A percentile compares a stretch with the other conserved stretches of the same genome.
These are phyloP conservation scores for Lacanobia oleracea DNA, from an alignment of 2,888 invertebrate species.

Conservation along the genomic window DNA sequence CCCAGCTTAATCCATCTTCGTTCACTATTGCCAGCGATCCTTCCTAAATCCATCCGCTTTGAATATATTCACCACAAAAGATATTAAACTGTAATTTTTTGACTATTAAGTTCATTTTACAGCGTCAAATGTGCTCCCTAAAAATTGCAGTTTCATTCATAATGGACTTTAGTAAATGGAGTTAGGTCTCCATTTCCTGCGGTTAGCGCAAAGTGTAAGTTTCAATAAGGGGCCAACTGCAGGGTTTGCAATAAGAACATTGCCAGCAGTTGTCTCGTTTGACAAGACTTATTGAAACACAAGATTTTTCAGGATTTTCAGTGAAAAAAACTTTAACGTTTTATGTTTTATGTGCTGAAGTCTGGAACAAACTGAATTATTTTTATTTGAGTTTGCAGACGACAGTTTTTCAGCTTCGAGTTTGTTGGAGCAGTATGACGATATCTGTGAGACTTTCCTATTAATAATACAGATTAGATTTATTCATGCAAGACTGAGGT, in stretches of 20 bases:
- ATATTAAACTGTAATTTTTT: slow-evolving; percentile 41
- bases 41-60: slow-evolving; percentile 48
- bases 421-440: slow-evolving; percentile 2
- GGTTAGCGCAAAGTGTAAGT: slow-evolving; percentile 24
- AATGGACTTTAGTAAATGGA: slow-evolving; percentile 40
- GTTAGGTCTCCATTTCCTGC: slow-evolving; percentile 44
- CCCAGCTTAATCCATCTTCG: slow-evolving; percentile 58
- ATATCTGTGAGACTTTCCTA: background rate
- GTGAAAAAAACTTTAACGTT: slow-evolving; percentile 47
- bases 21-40: slow-evolving; percentile 39
- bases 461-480: slow-evolving; percentile 19
- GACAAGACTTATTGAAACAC: slow-evolving; percentile 64
- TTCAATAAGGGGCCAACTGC: slow-evolving; percentile 62
- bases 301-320: slow-evolving; percentile 42
- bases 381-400: slow-evolving; percentile 48
- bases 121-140: slow-evolving; percentile 1
- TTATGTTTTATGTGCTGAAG: slow-evolving; percentile 58
- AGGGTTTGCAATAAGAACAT: slow-evolving; percentile 58
- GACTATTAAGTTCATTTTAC: slow-evolving; percentile 40
- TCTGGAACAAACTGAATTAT: slow-evolving; percentile 61
- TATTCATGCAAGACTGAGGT: background rate
- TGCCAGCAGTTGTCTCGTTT: slow-evolving; percentile 56
- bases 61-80: slow-evolving; percentile 35
- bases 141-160: slow-evolving; percentile 16
- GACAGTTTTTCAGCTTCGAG: slow-evolving; percentile 18